Base-by-base conservation (phyloP, 2,113 vertebrate genomes). In the Psettodes erumei region DNA sequence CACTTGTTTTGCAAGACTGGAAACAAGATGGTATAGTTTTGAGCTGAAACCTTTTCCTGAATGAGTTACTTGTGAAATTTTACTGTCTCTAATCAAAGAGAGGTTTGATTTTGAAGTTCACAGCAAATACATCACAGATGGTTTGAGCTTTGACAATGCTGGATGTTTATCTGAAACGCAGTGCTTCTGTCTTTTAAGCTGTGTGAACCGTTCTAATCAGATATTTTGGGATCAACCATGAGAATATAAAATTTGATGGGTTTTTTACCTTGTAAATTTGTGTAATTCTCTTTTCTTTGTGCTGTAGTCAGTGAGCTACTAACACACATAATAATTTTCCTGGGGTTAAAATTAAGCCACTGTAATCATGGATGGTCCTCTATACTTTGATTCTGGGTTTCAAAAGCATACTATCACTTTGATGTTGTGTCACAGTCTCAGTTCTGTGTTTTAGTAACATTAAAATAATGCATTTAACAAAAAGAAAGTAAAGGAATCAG, bases 71-170 rank as follows among this genome's bases (percentile, higher is more conserved):
- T 77, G 65, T 69, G 16, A 10, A 23, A 35, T 51, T 71, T 33
- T 33, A 69, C 58, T 69, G 58, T 21, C 19, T 56, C 2, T 15
- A 30, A 5, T 50, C 23, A n/a, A 45, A 60, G 7, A 59, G 12
- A 35, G 3, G 10, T 61, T 32, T 67, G 27, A 66, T 68, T 64
- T 65, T 11, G 62, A 62, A 32, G 3, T 19, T 33, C 7, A 42
- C 28, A 56, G 11, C 19, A 30, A 35, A 63, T 40, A 3, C 3
- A 27, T 55, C 42, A 15, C 21, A 73, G 19, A 54, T 89, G 90
- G 88, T 90, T 93, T 88, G 56, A 42, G 25, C 53, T 83, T 81
- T 77, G 81, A 83, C 87, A 86, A 75, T 66, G 58, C 48, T 90
- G 81, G 64, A 88, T 86, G 82, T 84, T 84, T 58, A 71, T 66